These are phyloP conservation scores for Ploceus nigricollis DNA, from an alignment of 2,113 vertebrate species.

Conservation along the genomic window DNA sequence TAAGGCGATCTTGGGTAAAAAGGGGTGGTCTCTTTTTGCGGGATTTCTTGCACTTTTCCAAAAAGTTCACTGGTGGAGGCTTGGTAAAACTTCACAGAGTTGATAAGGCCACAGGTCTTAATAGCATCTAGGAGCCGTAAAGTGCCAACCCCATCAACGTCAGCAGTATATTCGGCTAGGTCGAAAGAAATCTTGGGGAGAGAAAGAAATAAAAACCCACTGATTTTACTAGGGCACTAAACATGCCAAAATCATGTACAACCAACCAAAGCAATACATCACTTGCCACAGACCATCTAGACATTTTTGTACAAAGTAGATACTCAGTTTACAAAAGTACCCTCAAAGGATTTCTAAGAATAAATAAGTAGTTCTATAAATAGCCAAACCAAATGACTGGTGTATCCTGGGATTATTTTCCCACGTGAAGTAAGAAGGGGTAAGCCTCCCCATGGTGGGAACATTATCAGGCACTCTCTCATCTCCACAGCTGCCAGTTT, in stretches of 20 bases:
- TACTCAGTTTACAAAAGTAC: background rate
- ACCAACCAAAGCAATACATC: background rate
- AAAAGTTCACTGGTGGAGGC: slow-evolving; percentile 97
- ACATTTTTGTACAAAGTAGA: background rate
- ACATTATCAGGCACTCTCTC: background rate
- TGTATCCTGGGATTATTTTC: slow-evolving; percentile 29
- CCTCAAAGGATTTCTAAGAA: slow-evolving; percentile 48
- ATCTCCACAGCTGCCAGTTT: background rate
- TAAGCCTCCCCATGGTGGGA: background rate
- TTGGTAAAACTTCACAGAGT: slow-evolving; percentile 93
- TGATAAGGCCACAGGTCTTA: slow-evolving; percentile 93
- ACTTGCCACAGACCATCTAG: background rate
- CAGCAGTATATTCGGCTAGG: slow-evolving; percentile 95
- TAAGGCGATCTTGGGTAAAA: slow-evolving; percentile 99
- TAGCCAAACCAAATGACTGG: slow-evolving; percentile 9
- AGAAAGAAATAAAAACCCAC: background rate
- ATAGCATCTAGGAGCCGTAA: slow-evolving; percentile 92
- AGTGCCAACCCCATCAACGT: slow-evolving; percentile 94
- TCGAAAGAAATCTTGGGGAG: slow-evolving; percentile 91
- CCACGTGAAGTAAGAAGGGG: slow-evolving; percentile 10
- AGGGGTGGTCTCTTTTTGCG: slow-evolving; percentile 94
- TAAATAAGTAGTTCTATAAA: slow-evolving; percentile 41
- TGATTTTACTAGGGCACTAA: background rate
- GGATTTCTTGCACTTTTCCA: slow-evolving; percentile 98
- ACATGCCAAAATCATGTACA: background rate